Evolutionary conservation across 2,888 invertebrate species (phyloP).

Genomic region (Clunio marinus): DNA sequence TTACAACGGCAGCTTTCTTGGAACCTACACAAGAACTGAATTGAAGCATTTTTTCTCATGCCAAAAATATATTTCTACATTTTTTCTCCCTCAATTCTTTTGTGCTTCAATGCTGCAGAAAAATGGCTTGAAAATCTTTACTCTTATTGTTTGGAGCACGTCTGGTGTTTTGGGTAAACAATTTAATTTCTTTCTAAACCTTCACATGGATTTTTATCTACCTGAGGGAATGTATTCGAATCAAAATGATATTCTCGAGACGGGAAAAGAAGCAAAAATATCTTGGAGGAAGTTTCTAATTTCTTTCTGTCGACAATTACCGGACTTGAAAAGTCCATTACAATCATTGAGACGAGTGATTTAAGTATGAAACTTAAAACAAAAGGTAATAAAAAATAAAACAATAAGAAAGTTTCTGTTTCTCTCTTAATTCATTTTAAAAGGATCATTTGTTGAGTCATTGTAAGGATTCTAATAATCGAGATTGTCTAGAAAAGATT

Average conservation of each 20-base stretch:
- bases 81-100: too few relatives aligned
- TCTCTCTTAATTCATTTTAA: too few relatives aligned
- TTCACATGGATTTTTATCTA: background rate
- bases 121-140: background rate
- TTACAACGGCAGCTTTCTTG: slow-evolving; percentile 6
- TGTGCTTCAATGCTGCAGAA: background rate
- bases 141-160: slow-evolving; percentile 34
- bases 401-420: slow-evolving; percentile 9
- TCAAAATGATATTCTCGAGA: slow-evolving; percentile 19
- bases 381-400: slow-evolving; percentile 15
- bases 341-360: background rate
- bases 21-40: slow-evolving; percentile 14
- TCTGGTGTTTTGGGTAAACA: slow-evolving; percentile 21
- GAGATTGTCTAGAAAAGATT: too few relatives aligned
- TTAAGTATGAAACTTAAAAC: slow-evolving; percentile 9
- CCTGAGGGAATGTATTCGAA: slow-evolving; percentile 36
- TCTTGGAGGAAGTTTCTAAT: slow-evolving; percentile 39
- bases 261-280: background rate
- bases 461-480: too few relatives aligned
- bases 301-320: slow-evolving; percentile 17
- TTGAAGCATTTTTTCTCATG: slow-evolving; percentile 10
- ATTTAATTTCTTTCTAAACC: slow-evolving; percentile 25
- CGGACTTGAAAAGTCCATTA: slow-evolving; percentile 35
- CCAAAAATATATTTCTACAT: background rate
- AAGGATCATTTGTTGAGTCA: background rate